Percentiles rank a stretch among this genome's conserved stretches.
These are phyloP conservation scores for Hippocampus zosterae DNA, from an alignment of 2,113 vertebrate genomes.

Conservation along the genomic window DNA sequence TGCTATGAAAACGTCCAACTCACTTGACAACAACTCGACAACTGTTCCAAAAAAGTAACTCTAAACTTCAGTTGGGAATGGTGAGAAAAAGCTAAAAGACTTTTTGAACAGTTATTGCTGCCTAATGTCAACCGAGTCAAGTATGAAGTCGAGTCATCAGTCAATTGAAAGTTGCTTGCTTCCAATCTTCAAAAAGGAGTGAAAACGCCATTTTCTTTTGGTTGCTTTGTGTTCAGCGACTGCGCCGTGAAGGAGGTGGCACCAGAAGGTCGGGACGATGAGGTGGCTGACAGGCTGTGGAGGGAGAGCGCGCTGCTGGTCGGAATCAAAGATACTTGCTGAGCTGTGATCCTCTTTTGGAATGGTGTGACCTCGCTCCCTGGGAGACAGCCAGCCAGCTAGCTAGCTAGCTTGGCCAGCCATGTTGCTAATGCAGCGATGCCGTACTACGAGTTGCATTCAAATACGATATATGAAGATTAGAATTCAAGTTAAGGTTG, in stretches of 20 bases:
- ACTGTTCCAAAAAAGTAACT: too few species aligned
- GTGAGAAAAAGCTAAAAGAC: too few species aligned
- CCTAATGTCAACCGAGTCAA: too few species aligned
- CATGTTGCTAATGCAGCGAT: neutral
- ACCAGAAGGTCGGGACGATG: slow-evolving; percentile 59
- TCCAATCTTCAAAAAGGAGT: neutral
- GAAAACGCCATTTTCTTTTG: neutral
- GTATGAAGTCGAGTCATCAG: too few species aligned
- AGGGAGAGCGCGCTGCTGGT: slow-evolving; percentile 67
- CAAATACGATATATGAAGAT: neutral
- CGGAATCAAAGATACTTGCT: slow-evolving; percentile 56
- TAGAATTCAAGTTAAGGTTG: neutral
- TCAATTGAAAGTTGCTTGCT: neutral
- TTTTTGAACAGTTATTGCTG: too few species aligned
- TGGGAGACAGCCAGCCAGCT: too few species aligned
- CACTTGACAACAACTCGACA: too few species aligned
- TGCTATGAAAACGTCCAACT: too few species aligned
- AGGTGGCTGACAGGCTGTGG: slow-evolving; percentile 59
- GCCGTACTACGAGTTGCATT: too few species aligned
- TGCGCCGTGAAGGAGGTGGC: slow-evolving; percentile 55
- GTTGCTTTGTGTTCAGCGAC: slow-evolving; percentile 55
- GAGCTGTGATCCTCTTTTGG: slow-evolving; percentile 31
- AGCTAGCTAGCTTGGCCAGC: too few species aligned
- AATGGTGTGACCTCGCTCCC: neutral
- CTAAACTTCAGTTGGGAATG: too few species aligned